Percentiles rank a stretch among this genome's conserved stretches.
These are phyloP conservation scores for Parnassius mnemosyne DNA, from an alignment of 2,888 invertebrate genomes.

Conservation along the genomic window DNA sequence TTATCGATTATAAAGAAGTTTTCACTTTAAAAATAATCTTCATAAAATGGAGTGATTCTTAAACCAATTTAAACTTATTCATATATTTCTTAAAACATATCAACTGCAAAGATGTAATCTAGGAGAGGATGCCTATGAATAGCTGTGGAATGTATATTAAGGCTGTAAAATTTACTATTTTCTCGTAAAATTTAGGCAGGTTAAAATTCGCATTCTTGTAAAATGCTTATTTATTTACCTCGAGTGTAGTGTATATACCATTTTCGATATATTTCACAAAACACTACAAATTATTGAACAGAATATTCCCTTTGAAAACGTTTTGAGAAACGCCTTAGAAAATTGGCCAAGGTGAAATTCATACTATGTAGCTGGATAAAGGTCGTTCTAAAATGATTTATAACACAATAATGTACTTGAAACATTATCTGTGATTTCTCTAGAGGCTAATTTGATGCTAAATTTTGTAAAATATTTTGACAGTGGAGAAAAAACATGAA, in stretches of 20 bases:
- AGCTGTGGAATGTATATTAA: no score
- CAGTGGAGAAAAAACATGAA: no score
- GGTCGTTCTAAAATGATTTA: constrained; percentile 9
- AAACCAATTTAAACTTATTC: no score
- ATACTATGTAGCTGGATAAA: constrained; percentile 1
- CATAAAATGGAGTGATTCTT: no score
- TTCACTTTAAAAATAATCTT: no score
- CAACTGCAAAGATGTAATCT: no score
- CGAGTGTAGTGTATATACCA: constrained; percentile 7
- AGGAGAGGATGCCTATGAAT: no score
- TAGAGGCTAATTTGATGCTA: constrained; percentile 1
- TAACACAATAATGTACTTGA: neutral
- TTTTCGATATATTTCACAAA: constrained; percentile 10
- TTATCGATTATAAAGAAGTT: no score
- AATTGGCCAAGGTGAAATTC: constrained; percentile 1
- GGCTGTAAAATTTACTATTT: no score
- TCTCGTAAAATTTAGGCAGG: no score
- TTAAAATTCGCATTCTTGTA: constrained; percentile 1
- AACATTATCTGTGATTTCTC: constrained; percentile 11
- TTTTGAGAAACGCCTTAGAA: neutral
- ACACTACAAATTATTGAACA: constrained; percentile 11
- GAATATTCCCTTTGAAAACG: constrained; percentile 4
- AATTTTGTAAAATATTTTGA: neutral
- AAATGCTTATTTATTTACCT: constrained; percentile 9
- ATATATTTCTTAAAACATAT: no score